phyloP scores from a whole-genome alignment of 2,888 invertebrate genomes.

The Serripes groenlandicus region DNA sequence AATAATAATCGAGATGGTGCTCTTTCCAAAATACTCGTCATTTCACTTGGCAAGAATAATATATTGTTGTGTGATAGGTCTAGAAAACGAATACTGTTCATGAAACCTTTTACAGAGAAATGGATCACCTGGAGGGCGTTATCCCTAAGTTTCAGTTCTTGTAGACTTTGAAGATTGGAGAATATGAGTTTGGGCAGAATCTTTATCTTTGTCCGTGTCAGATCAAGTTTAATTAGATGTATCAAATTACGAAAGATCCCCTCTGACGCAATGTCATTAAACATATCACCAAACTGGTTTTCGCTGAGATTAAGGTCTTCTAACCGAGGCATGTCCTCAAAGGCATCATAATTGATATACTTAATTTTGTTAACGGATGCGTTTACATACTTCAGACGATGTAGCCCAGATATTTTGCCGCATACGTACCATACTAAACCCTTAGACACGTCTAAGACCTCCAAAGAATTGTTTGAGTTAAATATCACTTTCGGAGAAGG shows the following conservation, averaged over 20 bases:
- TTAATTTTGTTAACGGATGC: constrained; percentile 23
- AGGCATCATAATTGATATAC: constrained; percentile 16
- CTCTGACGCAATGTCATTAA: not conserved
- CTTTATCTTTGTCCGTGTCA: constrained; percentile 34
- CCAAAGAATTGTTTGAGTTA: constrained; percentile 23
- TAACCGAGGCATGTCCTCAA: constrained; percentile 29
- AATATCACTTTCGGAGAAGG: constrained; percentile 23
- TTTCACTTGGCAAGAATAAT: constrained; percentile 7
- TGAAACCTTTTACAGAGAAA: constrained; percentile 4
- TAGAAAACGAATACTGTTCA: constrained; percentile 17
- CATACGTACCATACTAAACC: constrained; percentile 15
- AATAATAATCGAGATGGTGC: not conserved
- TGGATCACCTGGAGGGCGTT: constrained; percentile 32
- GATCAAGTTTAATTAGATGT: constrained; percentile 13
- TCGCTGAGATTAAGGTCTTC: constrained; percentile 16
- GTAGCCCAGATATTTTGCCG: constrained; percentile 36
- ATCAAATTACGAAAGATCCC: constrained; percentile 21
- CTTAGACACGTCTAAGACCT: constrained; percentile 27
- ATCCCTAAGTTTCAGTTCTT: constrained; percentile 6
- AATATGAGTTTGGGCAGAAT: constrained; percentile 34
- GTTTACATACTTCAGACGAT: constrained; percentile 20
- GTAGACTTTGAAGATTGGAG: constrained; percentile 5
- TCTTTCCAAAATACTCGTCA: constrained; percentile 22
- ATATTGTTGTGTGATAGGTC: constrained; percentile 43
- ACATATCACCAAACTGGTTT: constrained; percentile 27